These are phyloP conservation scores for Nyctibius bracteatus DNA, from an alignment of 2,113 vertebrate species.

Conservation along the genomic window DNA sequence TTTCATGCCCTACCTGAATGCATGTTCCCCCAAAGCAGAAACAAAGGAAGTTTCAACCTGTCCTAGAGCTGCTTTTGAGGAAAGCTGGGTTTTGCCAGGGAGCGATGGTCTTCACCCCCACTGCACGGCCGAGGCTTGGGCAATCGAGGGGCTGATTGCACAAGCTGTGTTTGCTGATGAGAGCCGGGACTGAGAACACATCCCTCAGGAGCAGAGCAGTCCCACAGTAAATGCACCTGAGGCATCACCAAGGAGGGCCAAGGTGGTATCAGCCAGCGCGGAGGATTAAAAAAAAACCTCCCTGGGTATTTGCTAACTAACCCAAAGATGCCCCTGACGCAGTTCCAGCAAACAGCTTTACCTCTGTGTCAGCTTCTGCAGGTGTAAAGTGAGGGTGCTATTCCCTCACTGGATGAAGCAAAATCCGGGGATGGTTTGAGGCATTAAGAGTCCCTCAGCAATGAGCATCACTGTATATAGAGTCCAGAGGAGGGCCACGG, in stretches of 20 bases:
- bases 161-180: background rate
- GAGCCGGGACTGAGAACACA: background rate
- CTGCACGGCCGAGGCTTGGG: fast-evolving
- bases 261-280: background rate
- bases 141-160: background rate
- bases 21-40: background rate
- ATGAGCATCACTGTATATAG: background rate
- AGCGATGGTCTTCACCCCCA: fast-evolving
- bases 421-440: background rate
- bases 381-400: background rate
- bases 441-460: background rate
- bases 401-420: background rate
- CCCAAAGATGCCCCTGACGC: background rate
- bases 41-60: background rate
- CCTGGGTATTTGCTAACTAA: background rate
- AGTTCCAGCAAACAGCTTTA: background rate
- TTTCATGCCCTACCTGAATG: background rate
- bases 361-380: background rate
- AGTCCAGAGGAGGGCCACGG: too few species aligned
- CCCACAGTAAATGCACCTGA: background rate
- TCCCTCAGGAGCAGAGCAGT: background rate
- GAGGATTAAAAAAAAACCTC: background rate
- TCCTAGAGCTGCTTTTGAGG: constrained; percentile 6
- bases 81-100: background rate
- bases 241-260: background rate